A percentile compares a stretch with the other conserved stretches of the same genome.
phyloP scores from a whole-genome alignment of 2,113 vertebrate species.

The Chinchilla lanigera region DNA sequence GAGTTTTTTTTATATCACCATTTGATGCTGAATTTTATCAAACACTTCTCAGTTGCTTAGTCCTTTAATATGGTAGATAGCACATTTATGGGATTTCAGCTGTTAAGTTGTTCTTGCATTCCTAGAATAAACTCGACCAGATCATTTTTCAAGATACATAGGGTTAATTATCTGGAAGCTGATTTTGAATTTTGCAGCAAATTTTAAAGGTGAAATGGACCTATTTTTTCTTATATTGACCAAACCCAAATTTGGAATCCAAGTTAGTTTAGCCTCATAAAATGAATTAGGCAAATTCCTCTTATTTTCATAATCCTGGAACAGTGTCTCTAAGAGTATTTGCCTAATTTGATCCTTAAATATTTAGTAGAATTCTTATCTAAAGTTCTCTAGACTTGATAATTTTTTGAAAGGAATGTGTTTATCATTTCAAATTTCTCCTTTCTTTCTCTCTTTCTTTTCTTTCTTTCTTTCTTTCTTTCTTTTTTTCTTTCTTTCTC shows the following conservation, averaged over 20 bases:
- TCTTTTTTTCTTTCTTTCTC: accelerated
- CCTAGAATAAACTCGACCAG: background rate
- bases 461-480: background rate
- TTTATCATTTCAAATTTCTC: background rate
- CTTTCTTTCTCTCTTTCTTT: background rate
- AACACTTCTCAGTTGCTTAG: background rate
- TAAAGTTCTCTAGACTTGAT: background rate
- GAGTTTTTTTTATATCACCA: background rate
- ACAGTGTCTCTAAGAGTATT: background rate
- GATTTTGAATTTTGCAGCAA: background rate
- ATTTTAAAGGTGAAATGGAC: constrained; percentile 25
- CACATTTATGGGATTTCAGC: background rate
- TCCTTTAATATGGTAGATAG: no score
- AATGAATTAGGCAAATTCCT: background rate
- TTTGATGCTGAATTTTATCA: background rate
- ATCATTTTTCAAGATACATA: background rate
- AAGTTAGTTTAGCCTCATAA: constrained; percentile 5
- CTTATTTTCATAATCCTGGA: constrained; percentile 18
- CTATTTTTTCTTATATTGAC: background rate
- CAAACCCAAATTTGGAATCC: constrained; percentile 5
- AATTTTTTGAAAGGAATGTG: background rate
- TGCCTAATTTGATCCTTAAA: background rate
- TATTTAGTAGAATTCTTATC: background rate
- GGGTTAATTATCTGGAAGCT: background rate
- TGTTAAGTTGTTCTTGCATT: background rate